Evolutionary conservation across 2,888 invertebrate genomes (phyloP).

Genomic region (Leptopilina syphax): DNA sequence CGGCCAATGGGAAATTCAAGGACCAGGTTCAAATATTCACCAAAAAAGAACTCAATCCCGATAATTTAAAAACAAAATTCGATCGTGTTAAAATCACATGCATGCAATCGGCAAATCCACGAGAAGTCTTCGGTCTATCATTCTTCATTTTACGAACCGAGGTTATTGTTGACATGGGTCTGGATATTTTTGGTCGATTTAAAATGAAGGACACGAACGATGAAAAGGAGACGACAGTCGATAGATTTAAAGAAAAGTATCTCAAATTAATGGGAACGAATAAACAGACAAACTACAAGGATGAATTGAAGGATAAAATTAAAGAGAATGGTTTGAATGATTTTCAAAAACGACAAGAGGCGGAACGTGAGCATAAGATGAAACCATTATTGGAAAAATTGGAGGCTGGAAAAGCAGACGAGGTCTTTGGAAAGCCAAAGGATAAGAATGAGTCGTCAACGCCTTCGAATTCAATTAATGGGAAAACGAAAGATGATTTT

Average conservation of each 20-base stretch:
- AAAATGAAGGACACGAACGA: constrained; percentile 65
- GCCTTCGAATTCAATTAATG: constrained; percentile 18
- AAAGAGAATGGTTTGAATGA: constrained; percentile 59
- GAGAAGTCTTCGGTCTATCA: constrained; percentile 69
- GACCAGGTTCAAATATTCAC: constrained; percentile 74
- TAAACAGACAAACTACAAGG: constrained; percentile 63
- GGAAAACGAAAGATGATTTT: constrained; percentile 41
- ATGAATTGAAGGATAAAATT: constrained; percentile 62
- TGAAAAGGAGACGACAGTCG: constrained; percentile 39
- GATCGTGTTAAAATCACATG: constrained; percentile 71
- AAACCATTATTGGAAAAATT: constrained; percentile 66
- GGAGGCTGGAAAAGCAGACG: constrained; percentile 61
- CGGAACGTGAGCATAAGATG: constrained; percentile 58
- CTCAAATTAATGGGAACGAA: constrained; percentile 56
- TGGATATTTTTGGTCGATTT: constrained; percentile 71
- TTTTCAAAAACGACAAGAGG: constrained; percentile 65
- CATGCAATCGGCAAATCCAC: constrained; percentile 73
- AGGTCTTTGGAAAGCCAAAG: constrained; percentile 59
- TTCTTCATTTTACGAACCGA: constrained; percentile 70
- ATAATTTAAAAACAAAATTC: constrained; percentile 68
- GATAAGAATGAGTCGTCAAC: not conserved
- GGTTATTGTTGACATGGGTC: constrained; percentile 64
- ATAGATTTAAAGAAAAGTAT: constrained; percentile 68
- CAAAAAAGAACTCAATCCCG: constrained; percentile 70
- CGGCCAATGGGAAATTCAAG: constrained; percentile 67